Base-by-base conservation (phyloP, 2,888 invertebrate species). In the Plebejus anna region DNA sequence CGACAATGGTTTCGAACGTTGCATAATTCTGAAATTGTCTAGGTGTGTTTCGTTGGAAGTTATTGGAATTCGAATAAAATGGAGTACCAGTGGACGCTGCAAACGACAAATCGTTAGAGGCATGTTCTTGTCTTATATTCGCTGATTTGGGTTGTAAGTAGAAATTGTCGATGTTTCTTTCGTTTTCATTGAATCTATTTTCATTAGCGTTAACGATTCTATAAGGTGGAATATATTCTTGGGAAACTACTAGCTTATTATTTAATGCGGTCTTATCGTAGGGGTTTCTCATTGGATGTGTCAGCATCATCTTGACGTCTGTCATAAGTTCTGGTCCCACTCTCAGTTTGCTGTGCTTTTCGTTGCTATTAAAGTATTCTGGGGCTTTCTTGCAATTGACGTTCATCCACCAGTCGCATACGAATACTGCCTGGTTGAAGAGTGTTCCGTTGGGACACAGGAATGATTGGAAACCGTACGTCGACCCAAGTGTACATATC, bases 361-460 rank as follows among this genome's bases (percentile, higher is more conserved):
- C 89, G 70, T 93, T 94, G 78, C 90, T 90, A 42, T 83, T 92
- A 79, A 91, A 90, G 5, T 86, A 81, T 77, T 90, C 87, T 77
- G 88, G 87, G 2, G 95, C 91, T 47, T 90, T 84, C 57, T 91
- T 88, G 81, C 96, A 96, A 80, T 95, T 93, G 0, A 96, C 96
- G 81, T 95, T 95, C 89, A 94, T 95, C 96, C 96, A 96, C 96
- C 96, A 96, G 82, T 96, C 95, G 81, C 96, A 96, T 2, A 96
- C 95, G 78, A 95, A 91, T 2, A 96, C 92, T 75, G 95, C 95
- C 87, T 96, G 96, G 82, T 96, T 96, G 86, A 96, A 96, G 36
- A 95, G 88, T 11, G 96, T 96, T 78, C 96, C 96, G 81, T 96
- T 95, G 5, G 96, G 96, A 80, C 96, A 96, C 4, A 96, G 90